These are phyloP conservation scores for Enteromius thamalakanensis DNA, from an alignment of 2,797 vertebrate species.

Conservation along the genomic window DNA sequence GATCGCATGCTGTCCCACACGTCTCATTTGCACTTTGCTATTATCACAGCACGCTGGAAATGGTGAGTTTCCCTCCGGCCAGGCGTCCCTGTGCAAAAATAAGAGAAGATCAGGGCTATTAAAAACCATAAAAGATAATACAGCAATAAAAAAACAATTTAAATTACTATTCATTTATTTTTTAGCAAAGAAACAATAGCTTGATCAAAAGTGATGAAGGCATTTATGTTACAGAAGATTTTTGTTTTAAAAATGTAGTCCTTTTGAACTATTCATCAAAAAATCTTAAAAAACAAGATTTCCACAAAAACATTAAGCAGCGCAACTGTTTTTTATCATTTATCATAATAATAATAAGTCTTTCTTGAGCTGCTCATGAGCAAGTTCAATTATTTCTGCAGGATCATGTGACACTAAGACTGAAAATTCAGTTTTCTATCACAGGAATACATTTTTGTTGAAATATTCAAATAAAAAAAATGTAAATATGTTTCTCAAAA, in stretches of 20 bases:
- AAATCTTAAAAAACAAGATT: background rate
- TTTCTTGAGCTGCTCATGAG: background rate
- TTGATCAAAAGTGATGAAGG: background rate
- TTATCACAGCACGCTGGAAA: slow-evolving; percentile 24
- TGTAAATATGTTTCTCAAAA: background rate
- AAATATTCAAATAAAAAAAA: background rate
- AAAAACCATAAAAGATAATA: background rate
- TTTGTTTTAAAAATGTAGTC: background rate
- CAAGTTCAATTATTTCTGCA: background rate
- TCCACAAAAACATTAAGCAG: background rate
- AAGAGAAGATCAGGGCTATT: slow-evolving; percentile 6
- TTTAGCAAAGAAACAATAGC: background rate
- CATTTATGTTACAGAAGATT: background rate
- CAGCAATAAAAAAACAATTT: too few species aligned
- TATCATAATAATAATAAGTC: background rate
- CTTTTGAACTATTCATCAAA: background rate
- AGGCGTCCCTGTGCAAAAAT: slow-evolving; percentile 26
- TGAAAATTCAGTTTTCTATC: background rate
- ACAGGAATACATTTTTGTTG: background rate
- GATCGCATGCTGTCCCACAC: slow-evolving; percentile 6
- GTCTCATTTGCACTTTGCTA: slow-evolving; percentile 27
- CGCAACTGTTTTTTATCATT: background rate
- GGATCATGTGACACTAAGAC: background rate
- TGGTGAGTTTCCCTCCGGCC: slow-evolving; percentile 28
- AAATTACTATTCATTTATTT: background rate